phyloP scores from a whole-genome alignment of 2,888 invertebrate species.

The Euplagia quadripunctaria region DNA sequence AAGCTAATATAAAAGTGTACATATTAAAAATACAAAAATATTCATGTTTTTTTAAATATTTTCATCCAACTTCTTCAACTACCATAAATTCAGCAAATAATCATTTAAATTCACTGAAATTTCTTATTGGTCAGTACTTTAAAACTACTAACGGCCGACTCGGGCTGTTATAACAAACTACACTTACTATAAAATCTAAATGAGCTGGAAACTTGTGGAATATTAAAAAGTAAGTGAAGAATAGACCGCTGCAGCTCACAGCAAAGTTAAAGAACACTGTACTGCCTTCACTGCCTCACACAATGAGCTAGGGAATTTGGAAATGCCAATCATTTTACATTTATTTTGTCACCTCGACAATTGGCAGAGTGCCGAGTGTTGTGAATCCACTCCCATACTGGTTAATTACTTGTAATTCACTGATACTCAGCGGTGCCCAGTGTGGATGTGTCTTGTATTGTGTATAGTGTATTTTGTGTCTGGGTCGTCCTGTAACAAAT shows the following conservation, averaged over 20 bases:
- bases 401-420: too few relatives aligned
- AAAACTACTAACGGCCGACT: conserved; percentile 38
- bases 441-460: too few relatives aligned
- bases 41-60: neutral
- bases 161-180: conserved; percentile 54
- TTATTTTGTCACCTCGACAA: too few relatives aligned
- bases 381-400: too few relatives aligned
- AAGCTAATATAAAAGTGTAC: too few relatives aligned
- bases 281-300: conserved; percentile 37
- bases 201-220: conserved; percentile 76
- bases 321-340: conserved; percentile 36
- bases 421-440: too few relatives aligned
- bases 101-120: conserved; percentile 19
- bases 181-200: conserved; percentile 65
- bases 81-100: conserved; percentile 15
- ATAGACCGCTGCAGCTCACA: conserved; percentile 70
- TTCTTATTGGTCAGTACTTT: conserved; percentile 37
- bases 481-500: too few relatives aligned
- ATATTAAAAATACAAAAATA: too few relatives aligned
- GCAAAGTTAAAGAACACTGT: conserved; percentile 69
- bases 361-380: too few relatives aligned
- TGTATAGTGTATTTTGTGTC: too few relatives aligned
- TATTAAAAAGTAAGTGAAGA: conserved; percentile 78
- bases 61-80: neutral
- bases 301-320: conserved; percentile 43